These are phyloP conservation scores for Enteromius mattozi DNA, from an alignment of 2,797 vertebrate genomes.

Conservation along the genomic window DNA sequence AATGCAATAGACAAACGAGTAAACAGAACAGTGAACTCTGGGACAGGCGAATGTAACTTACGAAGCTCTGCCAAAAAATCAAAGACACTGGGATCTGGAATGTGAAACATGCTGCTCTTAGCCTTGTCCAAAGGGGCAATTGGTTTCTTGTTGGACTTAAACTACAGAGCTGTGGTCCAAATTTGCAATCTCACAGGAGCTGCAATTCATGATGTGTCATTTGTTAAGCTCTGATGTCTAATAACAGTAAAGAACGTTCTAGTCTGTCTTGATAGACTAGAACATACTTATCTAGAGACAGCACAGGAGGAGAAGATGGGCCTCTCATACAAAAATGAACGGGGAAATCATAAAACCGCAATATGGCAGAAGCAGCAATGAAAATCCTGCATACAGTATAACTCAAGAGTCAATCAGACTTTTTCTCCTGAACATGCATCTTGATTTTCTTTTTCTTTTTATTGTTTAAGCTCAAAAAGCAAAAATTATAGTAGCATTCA, in stretches of 20 bases:
- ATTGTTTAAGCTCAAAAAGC: neutral
- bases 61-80: conserved; percentile 61
- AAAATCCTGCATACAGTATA: neutral
- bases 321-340: no score
- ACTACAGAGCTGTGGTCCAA: conserved; percentile 6
- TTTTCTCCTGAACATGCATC: neutral
- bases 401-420: neutral
- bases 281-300: conserved; percentile 6
- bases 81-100: conserved; percentile 56
- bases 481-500: neutral
- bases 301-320: neutral
- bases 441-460: neutral
- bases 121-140: conserved; percentile 34
- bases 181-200: conserved; percentile 18
- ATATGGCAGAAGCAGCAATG: neutral
- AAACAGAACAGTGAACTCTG: conserved; percentile 61
- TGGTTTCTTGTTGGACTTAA: conserved; percentile 35
- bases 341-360: neutral
- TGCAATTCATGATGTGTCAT: conserved; percentile 30
- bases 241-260: conserved; percentile 19
- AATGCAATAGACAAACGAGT: conserved; percentile 64
- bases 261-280: neutral
- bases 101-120: conserved; percentile 55
- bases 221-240: conserved; percentile 17
- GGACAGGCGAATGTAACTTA: conserved; percentile 44